Base-by-base conservation (phyloP, 2,888 invertebrate species). In the Noctua fimbriata region DNA sequence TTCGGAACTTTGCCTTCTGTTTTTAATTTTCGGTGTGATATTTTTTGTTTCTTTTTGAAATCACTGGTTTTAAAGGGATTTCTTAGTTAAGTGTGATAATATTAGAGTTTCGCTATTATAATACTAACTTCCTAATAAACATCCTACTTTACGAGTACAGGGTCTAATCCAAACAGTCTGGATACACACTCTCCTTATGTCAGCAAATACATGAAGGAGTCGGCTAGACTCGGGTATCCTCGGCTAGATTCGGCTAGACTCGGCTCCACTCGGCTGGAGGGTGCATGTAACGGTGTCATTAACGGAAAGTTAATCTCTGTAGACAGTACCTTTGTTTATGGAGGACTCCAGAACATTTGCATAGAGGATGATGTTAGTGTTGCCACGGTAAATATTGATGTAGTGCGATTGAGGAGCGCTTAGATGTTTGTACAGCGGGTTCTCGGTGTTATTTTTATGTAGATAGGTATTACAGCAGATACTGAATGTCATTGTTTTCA, bases 281-380 rank as follows among this genome's bases (percentile, higher is more conserved):
- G 87, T 83, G 88, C 79, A 80, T 76, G 80, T 88, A 83, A 80
- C 83, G 83, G 80, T 88, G 87, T 88, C 88, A 88, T 87, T 87
- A 88, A 86, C 80, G 87, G 89, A 90, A 93, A 94, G 90, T 92
- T 91, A 92, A 92, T 92, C 90, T 88, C 89, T 87, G 86, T 87
- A 89, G 86, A 92, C 92, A 93, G 93, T 92, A 82, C 86, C 80
- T 84, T 80, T 92, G 89, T 93, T 92, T 92, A 92, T 89, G 89
- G 88, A 90, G 89, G 86, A 89, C 90, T 90, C 87, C 89, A 91
- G 91, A 93, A 93, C 91, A 93, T 94, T 94, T 93, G 92, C 94
- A 90, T 91, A 90, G 89, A 83, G 88, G 91, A 93, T 93, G 92
- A 89, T 92, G 93, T 92, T 90, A 91, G 91, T 93, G 92, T 94